Evolutionary conservation across 2,888 invertebrate species (phyloP), one percentile per base, ranked within the genome.

Genomic region (Ctena decussata): DNA sequence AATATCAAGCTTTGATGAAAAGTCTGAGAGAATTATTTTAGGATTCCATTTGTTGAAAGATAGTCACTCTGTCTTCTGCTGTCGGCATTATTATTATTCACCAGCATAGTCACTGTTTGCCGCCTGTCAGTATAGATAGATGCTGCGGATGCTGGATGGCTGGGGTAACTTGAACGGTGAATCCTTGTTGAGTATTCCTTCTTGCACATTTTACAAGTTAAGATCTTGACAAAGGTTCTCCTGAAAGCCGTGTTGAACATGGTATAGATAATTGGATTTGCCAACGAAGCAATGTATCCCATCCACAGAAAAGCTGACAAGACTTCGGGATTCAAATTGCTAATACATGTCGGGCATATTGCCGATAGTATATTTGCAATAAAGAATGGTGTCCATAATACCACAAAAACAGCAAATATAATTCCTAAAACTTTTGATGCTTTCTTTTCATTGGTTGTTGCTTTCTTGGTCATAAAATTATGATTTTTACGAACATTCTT

Each of bases 241-340:
- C 95, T 89, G 89, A 96, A 96, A 35, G 94, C 91, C 11, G 95
- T 95, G 86, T 95, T 96, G 85, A 96, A 95, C 95, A 95, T 95
- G 8, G 95, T 96, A 80, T 96, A 95, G 65, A 96, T 95, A 80
- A 96, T 95, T 8, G 96, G 96, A 78, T 96, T 96, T 30, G 95
- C 95, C 75, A 95, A 89, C 0, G 95, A 95, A 0, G 95, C 94
- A 27, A 93, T 85, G 65, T 95, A 96, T 24, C 96, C 96, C 90
- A 96, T 93, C 96, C 96, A 96, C 5, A 95, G 87, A 79, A 95
- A 93, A 21, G 92, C 85, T 6, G 95, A 93, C 93, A 95, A 94
- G 76, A 94, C 82, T 39, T 93, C 90, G 0, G 93, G 90, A 0
- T 93, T 94, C 11, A 94, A 73, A 15, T 89, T 82, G 5, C 76